phyloP scores from a whole-genome alignment of 2,888 invertebrate genomes.

The Leptinotarsa juncta region DNA sequence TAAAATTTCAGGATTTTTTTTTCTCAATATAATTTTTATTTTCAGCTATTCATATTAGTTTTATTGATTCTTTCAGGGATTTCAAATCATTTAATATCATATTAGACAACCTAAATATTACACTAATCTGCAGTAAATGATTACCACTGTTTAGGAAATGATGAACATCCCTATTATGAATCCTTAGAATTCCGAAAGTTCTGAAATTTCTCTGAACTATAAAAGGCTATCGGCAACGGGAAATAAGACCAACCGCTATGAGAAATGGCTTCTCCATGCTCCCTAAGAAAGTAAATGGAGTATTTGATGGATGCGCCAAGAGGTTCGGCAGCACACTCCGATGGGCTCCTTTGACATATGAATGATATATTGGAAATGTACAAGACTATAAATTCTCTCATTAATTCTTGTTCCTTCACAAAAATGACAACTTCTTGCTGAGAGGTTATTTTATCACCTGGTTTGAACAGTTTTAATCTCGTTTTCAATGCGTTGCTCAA shows the following conservation, averaged over 20 bases:
- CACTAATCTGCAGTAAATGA: too few relatives aligned
- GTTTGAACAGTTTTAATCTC: too few relatives aligned
- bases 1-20: too few relatives aligned
- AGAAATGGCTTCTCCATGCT: slow-evolving; percentile 36
- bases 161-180: too few relatives aligned
- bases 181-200: neutral
- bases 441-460: neutral
- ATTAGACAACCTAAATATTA: too few relatives aligned
- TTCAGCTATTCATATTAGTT: too few relatives aligned
- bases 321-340: slow-evolving; percentile 36
- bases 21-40: too few relatives aligned
- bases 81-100: too few relatives aligned
- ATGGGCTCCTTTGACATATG: slow-evolving; percentile 20
- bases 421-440: neutral
- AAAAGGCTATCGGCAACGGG: slow-evolving; percentile 23
- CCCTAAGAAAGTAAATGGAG: slow-evolving; percentile 43
- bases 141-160: too few relatives aligned
- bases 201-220: neutral
- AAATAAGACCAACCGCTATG: slow-evolving; percentile 29
- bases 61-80: too few relatives aligned
- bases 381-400: slow-evolving; percentile 34
- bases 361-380: slow-evolving; percentile 36
- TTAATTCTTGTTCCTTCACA: slow-evolving; percentile 25
- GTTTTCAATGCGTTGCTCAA: too few relatives aligned
- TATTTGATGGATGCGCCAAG: slow-evolving; percentile 43